Conservation (phyloP, 2,113 vertebrate species). For the Rhegmatorhina hoffmannsi region DNA sequence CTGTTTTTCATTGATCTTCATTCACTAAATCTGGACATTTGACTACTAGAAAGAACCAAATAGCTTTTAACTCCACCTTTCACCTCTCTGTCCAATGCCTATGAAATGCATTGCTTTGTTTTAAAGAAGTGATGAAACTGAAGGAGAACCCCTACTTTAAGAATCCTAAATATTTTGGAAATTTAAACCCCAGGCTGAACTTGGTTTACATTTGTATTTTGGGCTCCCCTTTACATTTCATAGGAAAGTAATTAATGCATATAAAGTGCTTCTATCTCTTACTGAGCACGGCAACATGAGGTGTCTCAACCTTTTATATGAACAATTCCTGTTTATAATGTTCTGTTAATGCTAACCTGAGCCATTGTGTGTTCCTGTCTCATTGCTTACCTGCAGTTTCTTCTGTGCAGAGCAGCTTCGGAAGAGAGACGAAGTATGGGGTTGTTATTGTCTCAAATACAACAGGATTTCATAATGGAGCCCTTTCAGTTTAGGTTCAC, state of each 20-base stretch:
- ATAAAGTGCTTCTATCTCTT: slow-evolving; percentile 34
- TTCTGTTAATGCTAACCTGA: slow-evolving; percentile 36
- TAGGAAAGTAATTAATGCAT: slow-evolving; percentile 8
- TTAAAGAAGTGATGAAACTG: background rate
- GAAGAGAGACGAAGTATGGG: background rate
- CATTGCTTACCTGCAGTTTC: background rate
- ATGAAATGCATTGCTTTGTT: background rate
- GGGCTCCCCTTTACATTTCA: background rate
- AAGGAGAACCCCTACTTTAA: background rate
- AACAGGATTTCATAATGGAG: background rate
- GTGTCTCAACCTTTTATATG: slow-evolving; percentile 44
- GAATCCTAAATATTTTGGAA: background rate
- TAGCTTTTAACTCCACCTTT: background rate
- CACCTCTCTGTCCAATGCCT: background rate
- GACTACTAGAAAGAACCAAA: background rate
- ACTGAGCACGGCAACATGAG: slow-evolving; percentile 12
- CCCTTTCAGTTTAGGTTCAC: background rate
- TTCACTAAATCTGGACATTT: slow-evolving; percentile 32
- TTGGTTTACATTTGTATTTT: background rate
- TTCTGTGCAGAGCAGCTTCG: background rate
- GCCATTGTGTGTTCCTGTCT: background rate
- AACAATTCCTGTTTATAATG: slow-evolving; percentile 38
- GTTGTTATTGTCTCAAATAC: background rate
- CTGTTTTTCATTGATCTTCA: slow-evolving; percentile 30
- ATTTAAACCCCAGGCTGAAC: background rate